These are phyloP conservation scores for Pinctada fucata DNA, from an alignment of 2,888 invertebrate species.

Conservation along the genomic window DNA sequence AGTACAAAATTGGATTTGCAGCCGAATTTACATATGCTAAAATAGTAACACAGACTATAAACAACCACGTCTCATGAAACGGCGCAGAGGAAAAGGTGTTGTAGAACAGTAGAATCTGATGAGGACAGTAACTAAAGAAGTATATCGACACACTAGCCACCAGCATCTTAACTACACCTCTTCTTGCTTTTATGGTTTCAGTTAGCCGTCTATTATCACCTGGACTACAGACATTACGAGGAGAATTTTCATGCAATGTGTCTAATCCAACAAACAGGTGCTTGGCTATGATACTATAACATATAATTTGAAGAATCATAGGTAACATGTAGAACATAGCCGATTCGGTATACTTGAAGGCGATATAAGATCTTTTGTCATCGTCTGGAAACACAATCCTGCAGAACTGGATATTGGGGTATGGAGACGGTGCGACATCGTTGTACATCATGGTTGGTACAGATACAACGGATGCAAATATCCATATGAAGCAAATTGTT, in stretches of 20 bases:
- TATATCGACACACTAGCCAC: slow-evolving; percentile 78
- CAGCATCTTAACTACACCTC: slow-evolving; percentile 78
- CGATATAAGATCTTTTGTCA: slow-evolving; percentile 46
- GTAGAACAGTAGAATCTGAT: slow-evolving; percentile 76
- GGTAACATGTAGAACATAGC: slow-evolving; percentile 75
- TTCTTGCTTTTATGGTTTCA: slow-evolving; percentile 72
- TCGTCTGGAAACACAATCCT: slow-evolving; percentile 62
- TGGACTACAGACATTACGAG: slow-evolving; percentile 50
- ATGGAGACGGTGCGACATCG: slow-evolving; percentile 56
- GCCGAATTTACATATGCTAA: slow-evolving; percentile 77
- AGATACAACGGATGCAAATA: slow-evolving; percentile 66
- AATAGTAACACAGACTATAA: slow-evolving; percentile 73
- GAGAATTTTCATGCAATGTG: slow-evolving; percentile 63
- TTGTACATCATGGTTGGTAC: slow-evolving; percentile 74
- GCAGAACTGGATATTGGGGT: slow-evolving; percentile 66
- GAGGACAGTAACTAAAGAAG: slow-evolving; percentile 78
- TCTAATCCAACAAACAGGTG: slow-evolving; percentile 73
- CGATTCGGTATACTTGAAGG: slow-evolving; percentile 74
- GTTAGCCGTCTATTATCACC: slow-evolving; percentile 51
- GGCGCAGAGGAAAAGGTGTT: slow-evolving; percentile 69
- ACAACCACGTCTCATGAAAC: slow-evolving; percentile 74
- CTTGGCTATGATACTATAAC: slow-evolving; percentile 74
- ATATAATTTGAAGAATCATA: slow-evolving; percentile 73
- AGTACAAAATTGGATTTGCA: slow-evolving; percentile 76
- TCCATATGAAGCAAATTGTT: slow-evolving; percentile 74